A percentile compares a stretch with the other conserved stretches of the same genome.
Evolutionary conservation across 2,888 invertebrate species (phyloP).

Genomic region (Pseudococcus jackbeardsleyi): DNA sequence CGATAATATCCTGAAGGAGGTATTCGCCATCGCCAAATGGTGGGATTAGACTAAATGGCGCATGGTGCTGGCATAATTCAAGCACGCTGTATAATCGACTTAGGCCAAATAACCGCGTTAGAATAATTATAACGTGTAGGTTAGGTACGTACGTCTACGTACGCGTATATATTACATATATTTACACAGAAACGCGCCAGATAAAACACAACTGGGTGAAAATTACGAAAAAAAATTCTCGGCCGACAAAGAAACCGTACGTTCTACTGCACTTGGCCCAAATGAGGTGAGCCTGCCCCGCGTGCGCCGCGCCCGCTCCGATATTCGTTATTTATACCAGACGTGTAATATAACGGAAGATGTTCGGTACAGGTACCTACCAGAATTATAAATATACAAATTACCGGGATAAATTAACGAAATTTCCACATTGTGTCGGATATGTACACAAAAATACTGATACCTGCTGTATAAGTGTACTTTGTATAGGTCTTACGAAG

Average conservation of each 20-base stretch:
- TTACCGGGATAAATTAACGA: slow-evolving; percentile 35
- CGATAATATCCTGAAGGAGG: slow-evolving; percentile 2
- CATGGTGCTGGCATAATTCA: background rate
- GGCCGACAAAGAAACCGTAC: slow-evolving; percentile 40
- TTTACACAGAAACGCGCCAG: background rate
- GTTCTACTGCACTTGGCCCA: slow-evolving; percentile 23
- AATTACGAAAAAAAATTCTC: slow-evolving; percentile 14
- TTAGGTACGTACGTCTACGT: background rate
- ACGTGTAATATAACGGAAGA: slow-evolving; percentile 21
- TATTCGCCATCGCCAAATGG: slow-evolving; percentile 1
- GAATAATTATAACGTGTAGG: slow-evolving; percentile 17
- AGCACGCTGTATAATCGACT: background rate
- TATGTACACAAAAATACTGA: background rate
- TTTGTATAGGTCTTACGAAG: background rate
- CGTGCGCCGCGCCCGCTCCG: background rate
- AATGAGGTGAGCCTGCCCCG: background rate
- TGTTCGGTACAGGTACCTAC: background rate
- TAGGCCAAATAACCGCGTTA: slow-evolving; percentile 12
- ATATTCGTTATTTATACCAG: background rate
- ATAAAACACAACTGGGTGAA: background rate
- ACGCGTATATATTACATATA: background rate
- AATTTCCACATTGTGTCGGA: background rate
- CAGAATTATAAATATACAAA: slow-evolving; percentile 18
- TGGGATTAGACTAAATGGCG: slow-evolving; percentile 7
- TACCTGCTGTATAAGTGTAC: background rate